Evolutionary conservation across 2,113 vertebrate species (phyloP).

Genomic region (Gymnogyps californianus): DNA sequence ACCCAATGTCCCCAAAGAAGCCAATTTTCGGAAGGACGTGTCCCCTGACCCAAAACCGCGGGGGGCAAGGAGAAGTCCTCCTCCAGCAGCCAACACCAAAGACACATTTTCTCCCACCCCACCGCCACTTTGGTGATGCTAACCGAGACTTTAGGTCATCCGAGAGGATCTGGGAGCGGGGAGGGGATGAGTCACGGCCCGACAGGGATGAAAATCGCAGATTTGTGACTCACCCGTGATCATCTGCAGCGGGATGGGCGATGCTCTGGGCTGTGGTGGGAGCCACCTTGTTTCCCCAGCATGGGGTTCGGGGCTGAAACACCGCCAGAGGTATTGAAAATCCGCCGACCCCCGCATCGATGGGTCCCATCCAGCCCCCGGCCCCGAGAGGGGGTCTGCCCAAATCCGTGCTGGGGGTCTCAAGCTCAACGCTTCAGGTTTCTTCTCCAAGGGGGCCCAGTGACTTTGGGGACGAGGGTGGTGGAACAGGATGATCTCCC

Average conservation of each 20-base stretch:
- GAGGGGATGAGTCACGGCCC: background rate
- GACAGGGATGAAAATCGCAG: background rate
- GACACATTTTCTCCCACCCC: background rate
- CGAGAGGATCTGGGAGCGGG: background rate
- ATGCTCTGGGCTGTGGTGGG: background rate
- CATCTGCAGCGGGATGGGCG: background rate
- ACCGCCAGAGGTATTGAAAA: accelerated
- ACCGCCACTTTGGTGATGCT: background rate
- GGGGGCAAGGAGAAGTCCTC: background rate
- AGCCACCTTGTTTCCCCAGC: background rate
- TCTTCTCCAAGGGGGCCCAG: background rate
- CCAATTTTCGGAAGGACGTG: accelerated
- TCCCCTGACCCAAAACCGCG: background rate
- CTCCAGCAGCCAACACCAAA: background rate
- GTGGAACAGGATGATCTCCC: background rate
- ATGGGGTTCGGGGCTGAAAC: background rate
- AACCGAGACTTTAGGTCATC: background rate
- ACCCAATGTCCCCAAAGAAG: background rate
- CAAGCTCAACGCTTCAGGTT: background rate
- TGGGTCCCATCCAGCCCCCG: background rate
- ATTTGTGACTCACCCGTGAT: background rate
- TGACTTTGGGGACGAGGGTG: background rate
- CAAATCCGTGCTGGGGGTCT: background rate
- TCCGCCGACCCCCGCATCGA: accelerated
- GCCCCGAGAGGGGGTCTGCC: background rate